A percentile compares a stretch with the other conserved stretches of the same genome.
Evolutionary conservation across 1,140 invertebrate species (phyloP).

Genomic region (Arion vulgaris): DNA sequence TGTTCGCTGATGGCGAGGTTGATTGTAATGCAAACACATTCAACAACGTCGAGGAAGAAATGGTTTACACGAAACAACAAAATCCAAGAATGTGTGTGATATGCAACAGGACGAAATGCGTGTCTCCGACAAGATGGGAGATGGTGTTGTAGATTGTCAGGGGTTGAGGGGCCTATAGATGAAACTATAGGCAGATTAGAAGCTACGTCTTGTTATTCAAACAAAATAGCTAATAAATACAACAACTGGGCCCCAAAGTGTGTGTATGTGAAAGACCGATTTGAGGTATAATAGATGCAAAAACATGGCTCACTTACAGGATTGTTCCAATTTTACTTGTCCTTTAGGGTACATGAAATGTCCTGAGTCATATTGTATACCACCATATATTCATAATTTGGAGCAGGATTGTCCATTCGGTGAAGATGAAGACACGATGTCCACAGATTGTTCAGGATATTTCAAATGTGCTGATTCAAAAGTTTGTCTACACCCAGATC

Average conservation of each 20-base stretch:
- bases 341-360: constrained; percentile 1
- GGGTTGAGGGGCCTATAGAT: constrained; percentile 22
- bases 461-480: neutral
- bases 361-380: constrained; percentile 1
- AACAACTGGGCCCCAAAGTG: constrained; percentile 30
- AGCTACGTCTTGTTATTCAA: neutral
- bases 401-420: neutral
- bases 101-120: constrained; percentile 23
- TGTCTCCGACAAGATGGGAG: neutral
- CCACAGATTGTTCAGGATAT: neutral
- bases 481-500: no score
- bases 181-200: constrained; percentile 3
- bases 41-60: neutral
- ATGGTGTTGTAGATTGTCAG: neutral
- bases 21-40: constrained; percentile 5
- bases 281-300: neutral
- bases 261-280: constrained; percentile 15
- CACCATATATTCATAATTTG: neutral
- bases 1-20: constrained; percentile 27
- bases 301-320: constrained; percentile 6
- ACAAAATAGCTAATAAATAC: neutral
- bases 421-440: neutral
- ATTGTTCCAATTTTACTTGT: neutral
- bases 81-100: neutral
- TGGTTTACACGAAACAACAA: neutral